phyloP scores from a whole-genome alignment of 2,797 vertebrate genomes.

The Sphaeramia orbicularis region DNA sequence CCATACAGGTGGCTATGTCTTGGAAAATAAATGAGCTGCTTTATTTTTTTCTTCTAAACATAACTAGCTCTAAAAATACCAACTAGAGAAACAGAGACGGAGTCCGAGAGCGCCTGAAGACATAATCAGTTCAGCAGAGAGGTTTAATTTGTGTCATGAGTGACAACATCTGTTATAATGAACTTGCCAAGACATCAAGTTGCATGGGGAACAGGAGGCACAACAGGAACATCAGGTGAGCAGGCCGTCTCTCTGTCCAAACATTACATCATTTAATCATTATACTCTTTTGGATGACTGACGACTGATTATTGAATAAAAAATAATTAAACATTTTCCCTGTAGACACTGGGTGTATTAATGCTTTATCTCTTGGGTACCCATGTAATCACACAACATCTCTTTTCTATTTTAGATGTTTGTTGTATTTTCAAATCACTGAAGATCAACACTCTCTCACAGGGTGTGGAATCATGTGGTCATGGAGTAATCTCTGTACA shows the following conservation, averaged over 20 bases:
- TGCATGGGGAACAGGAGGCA: conserved; percentile 19
- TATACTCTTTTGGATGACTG: not conserved
- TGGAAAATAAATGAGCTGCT: conserved; percentile 20
- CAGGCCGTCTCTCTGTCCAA: not conserved
- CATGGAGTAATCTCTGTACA: too few relatives aligned
- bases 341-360: not conserved
- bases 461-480: too few relatives aligned
- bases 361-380: too few relatives aligned
- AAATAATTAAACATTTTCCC: conserved; percentile 6
- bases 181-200: conserved; percentile 30
- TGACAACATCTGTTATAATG: conserved; percentile 50
- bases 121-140: conserved; percentile 42
- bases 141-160: conserved; percentile 45
- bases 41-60: conserved; percentile 12
- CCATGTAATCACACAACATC: too few relatives aligned
- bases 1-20: conserved; percentile 3
- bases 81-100: conserved; percentile 19
- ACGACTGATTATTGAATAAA: conserved; percentile 13
- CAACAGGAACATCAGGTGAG: conserved; percentile 28
- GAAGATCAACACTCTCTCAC: too few relatives aligned
- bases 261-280: conserved; percentile 12
- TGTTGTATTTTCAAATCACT: too few relatives aligned
- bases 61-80: conserved; percentile 52
- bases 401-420: too few relatives aligned
- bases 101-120: conserved; percentile 29